Percentiles rank a stretch among this genome's conserved stretches.
These are phyloP conservation scores for Nicator chloris DNA, from an alignment of 2,113 vertebrate genomes.

Conservation along the genomic window DNA sequence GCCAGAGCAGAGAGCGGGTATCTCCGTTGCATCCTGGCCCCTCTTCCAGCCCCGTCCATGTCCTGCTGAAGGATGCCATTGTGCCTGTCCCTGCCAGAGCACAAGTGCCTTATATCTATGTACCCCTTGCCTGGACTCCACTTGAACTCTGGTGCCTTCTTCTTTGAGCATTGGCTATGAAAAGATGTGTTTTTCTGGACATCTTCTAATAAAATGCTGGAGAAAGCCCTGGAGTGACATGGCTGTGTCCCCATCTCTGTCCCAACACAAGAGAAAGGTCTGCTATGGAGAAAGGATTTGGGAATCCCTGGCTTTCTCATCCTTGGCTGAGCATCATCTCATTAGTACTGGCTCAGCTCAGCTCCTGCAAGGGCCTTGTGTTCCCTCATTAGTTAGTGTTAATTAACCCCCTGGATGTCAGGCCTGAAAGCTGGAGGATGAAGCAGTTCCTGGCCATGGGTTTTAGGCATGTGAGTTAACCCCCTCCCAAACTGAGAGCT, in stretches of 20 bases:
- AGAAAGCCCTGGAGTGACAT: neutral
- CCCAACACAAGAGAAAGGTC: neutral
- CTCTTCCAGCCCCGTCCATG: neutral
- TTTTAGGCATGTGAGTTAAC: neutral
- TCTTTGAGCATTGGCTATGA: neutral
- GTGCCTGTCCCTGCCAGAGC: neutral
- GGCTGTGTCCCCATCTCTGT: neutral
- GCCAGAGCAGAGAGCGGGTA: neutral
- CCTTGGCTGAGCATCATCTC: neutral
- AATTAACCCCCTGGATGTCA: neutral
- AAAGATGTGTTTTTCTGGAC: conserved; percentile 29
- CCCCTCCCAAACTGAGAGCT: neutral
- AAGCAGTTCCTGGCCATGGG: neutral
- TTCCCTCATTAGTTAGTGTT: neutral
- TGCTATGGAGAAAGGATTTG: neutral
- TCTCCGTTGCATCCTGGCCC: neutral
- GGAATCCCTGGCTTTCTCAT: neutral
- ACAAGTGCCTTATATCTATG: conserved; percentile 1
- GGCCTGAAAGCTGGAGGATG: neutral
- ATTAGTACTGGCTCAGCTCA: neutral
- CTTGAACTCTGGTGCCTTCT: neutral
- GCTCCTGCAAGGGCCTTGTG: neutral
- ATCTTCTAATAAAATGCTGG: conserved; percentile 43
- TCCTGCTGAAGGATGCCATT: neutral
- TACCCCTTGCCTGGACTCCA: neutral